phyloP scores from a whole-genome alignment of 2,888 invertebrate species.

The Barypeithes pellucidus region DNA sequence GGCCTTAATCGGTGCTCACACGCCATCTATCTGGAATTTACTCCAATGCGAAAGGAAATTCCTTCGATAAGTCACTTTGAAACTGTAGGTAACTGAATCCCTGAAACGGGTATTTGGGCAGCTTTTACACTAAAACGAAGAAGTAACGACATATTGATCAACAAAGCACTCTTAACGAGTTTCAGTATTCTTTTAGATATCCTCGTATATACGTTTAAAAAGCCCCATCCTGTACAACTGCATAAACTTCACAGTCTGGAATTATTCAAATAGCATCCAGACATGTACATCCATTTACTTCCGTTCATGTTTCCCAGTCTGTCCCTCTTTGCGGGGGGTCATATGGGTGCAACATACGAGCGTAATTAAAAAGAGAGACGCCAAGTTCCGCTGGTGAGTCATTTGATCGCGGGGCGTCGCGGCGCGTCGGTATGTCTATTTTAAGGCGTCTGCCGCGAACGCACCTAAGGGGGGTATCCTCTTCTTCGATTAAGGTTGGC shows the following conservation, averaged over 20 bases:
- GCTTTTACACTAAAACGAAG: too few species aligned
- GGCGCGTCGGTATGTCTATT: constrained; percentile 42
- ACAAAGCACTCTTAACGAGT: too few species aligned
- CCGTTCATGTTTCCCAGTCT: constrained; percentile 34
- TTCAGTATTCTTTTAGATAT: too few species aligned
- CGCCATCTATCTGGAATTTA: too few species aligned
- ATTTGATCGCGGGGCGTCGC: constrained; percentile 45
- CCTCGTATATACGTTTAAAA: too few species aligned
- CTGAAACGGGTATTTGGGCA: too few species aligned
- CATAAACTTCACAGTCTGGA: constrained; percentile 1
- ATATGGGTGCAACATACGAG: constrained; percentile 35
- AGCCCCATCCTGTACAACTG: too few species aligned
- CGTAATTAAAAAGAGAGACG: constrained; percentile 49
- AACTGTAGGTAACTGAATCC: too few species aligned
- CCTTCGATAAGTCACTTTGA: too few species aligned
- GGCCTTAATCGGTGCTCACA: too few species aligned
- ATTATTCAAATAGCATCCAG: constrained; percentile 17
- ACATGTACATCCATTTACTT: constrained; percentile 34
- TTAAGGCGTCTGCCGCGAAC: constrained; percentile 38
- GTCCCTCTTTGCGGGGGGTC: constrained; percentile 44
- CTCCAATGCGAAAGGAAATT: too few species aligned
- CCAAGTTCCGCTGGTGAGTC: constrained; percentile 46
- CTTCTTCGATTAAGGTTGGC: constrained; percentile 26
- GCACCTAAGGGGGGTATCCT: constrained; percentile 40
- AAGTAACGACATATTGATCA: too few species aligned